Base-by-base conservation (phyloP, 2,888 invertebrate genomes). In the Ferrisia virgata region DNA sequence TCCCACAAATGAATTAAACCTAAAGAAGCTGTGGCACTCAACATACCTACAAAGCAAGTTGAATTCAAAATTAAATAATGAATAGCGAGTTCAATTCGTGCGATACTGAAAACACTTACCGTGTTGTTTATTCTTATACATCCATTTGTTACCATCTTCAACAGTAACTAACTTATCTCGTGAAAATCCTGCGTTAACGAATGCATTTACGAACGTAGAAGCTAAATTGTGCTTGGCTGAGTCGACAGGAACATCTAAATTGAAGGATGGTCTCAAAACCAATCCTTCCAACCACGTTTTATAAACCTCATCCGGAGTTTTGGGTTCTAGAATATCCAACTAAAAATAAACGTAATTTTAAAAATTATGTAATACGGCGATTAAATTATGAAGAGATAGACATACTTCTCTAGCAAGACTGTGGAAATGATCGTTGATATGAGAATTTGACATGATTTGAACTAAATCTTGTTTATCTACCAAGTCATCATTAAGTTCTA, bases 271-370 rank as follows among this genome's bases (percentile, higher is more conserved):
- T 9, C 87, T 86, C 18, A 87, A 85, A 1, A 87, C 87, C 15
- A 87, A 85, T 53, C 87, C 87, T 89, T 99, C 99, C 86, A 99
- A 90, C 92, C 99, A 98, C 0, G 96, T 95, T 89, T 99, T 99
- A 90, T 99, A 99, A 13, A 99, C 98, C 88, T 99, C 99, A 89
- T 99, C 99, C 0, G 99, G 99, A 0, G 96, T 94, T 90, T 99
- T 99, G 0, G 99, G 97, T 88, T 99, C 99, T 95, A 99, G 95
- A 86, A 99, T 98, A 89, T 99, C 99, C 87, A 99, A 91, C 93
- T 94, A 88, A 39, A 85, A 85, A 58, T 81, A 82, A 82, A 82
- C 79, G 36, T 15, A 25, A 33, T 33, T n/a, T 11, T 85, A 15
- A 1, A 64, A 22, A 9, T 64, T 31, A 2, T 22, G 36, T 22